Base-by-base conservation (phyloP, 2,113 vertebrate genomes). In the Choloepus hoffmanni region DNA sequence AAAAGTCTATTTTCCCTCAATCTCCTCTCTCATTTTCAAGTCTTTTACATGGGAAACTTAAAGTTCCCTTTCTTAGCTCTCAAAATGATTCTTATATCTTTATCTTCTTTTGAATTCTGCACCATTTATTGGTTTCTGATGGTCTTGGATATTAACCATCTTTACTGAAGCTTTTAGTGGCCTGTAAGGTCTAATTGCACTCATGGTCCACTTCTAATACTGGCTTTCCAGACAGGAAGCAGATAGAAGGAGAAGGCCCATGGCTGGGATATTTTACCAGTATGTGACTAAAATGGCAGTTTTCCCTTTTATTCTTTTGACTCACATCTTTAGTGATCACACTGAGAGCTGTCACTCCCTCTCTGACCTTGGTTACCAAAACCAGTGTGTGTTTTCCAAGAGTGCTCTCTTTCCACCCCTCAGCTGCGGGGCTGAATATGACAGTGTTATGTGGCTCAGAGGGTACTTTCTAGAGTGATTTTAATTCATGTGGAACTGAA, bases 181-280 rank as follows among this genome's bases (percentile, higher is more conserved):
- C 65, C 65, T 15, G 6, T 33, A 86, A 58, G 97, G 98, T 98
- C 98, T 98, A 95, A 98, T 98, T 97, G 96, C 65, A 74, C 85
- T 40, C 96, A 96, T 95, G 97, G 86, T 81, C 15, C 43, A 8
- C 62, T 85, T 45, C 78, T 96, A 96, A 97, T 97, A 77, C 33
- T 97, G 96, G 88, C 11, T 94, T 96, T 96, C 89, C 94, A 96
- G 95, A 90, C 96, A 98, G 85, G 60, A 2, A 1, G 55, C 96
- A 72, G 93, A 96, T 90, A 60, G 93, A 81, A 77, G 40, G 73
- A 95, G 78, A 23, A 30, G 91, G 26, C 92, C 68, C 70, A 7
- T 86, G 94, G 45, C n/a, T 87, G 11, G 92, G 93, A 95, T 83
- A 10, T 96, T 95, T 98, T 95, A 73, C 95, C 5, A 3, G 62